phyloP scores from a whole-genome alignment of 92 coral and sea anemone genomes.

The Chrysogorgia sp. region DNA sequence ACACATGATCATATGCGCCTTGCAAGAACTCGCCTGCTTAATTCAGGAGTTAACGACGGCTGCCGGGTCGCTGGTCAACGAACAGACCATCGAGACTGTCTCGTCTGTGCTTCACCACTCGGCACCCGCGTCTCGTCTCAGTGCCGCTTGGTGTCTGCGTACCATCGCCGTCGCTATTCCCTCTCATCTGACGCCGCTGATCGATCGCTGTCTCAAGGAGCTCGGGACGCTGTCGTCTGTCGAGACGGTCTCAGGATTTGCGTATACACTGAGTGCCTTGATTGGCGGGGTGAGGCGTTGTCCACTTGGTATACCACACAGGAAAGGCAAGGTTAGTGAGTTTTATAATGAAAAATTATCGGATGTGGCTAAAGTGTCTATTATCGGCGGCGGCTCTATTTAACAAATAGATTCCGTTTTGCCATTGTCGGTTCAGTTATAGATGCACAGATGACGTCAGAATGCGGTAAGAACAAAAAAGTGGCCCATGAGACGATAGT shows the following conservation, averaged over 20 bases:
- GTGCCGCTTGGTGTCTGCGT: slow-evolving; percentile 93
- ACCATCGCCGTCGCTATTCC: slow-evolving; percentile 89
- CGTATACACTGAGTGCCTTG: slow-evolving; percentile 90
- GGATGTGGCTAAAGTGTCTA: background rate
- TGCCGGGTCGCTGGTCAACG: slow-evolving; percentile 79
- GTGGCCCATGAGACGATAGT: too few species aligned
- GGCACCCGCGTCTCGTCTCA: slow-evolving; percentile 96
- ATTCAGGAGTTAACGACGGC: slow-evolving; percentile 91
- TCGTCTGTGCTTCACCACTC: slow-evolving; percentile 89
- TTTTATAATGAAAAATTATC: background rate
- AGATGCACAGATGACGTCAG: too few species aligned
- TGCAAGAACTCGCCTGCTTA: slow-evolving; percentile 93
- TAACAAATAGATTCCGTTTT: too few species aligned
- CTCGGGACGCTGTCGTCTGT: slow-evolving; percentile 82
- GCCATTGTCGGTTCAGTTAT: too few species aligned
- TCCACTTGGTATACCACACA: slow-evolving; percentile 95
- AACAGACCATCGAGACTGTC: slow-evolving; percentile 82
- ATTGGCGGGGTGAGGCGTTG: slow-evolving; percentile 93
- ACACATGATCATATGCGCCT: slow-evolving; percentile 91
- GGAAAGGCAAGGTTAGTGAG: slow-evolving; percentile 82
- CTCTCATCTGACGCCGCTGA: slow-evolving; percentile 87
- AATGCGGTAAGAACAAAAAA: too few species aligned
- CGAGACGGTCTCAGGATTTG: slow-evolving; percentile 95
- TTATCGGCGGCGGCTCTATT: background rate
- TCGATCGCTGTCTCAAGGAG: slow-evolving; percentile 88